Percentiles rank a stretch among this genome's conserved stretches.
Evolutionary conservation across 2,888 invertebrate genomes (phyloP).

Genomic region (Scaptomyza reducta): DNA sequence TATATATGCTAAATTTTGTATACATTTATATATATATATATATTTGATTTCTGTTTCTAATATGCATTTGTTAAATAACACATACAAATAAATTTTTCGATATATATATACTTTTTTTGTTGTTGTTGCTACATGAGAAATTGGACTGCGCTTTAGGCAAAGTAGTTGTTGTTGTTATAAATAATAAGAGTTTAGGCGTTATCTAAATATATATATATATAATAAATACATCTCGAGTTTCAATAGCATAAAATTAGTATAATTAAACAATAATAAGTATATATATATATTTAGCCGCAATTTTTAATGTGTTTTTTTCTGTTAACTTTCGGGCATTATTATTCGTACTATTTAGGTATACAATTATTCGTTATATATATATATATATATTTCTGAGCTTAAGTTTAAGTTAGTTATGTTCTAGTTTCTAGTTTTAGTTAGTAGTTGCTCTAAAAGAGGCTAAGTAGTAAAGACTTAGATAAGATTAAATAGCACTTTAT

Average conservation of each 20-base stretch:
- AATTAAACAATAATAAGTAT: constrained; percentile 18
- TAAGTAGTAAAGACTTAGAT: constrained; percentile 72
- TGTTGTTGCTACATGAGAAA: constrained; percentile 23
- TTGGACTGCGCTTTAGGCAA: constrained; percentile 35
- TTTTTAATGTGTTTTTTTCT: constrained; percentile 1
- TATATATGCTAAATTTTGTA: background rate
- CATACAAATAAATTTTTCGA: constrained; percentile 9
- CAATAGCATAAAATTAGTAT: constrained; percentile 18
- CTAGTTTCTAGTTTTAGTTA: constrained; percentile 12
- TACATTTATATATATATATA: constrained; percentile 1
- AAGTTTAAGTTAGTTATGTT: constrained; percentile 21
- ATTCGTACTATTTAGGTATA: constrained; percentile 26
- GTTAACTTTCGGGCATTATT: constrained; percentile 23
- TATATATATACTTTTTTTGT: background rate
- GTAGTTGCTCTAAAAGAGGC: constrained; percentile 56
- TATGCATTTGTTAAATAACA: too few relatives aligned
- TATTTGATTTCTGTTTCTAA: constrained; percentile 7
- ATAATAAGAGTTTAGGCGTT: constrained; percentile 60
- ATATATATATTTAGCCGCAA: constrained; percentile 37
- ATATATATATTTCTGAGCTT: constrained; percentile 22
- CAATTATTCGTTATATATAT: constrained; percentile 12
- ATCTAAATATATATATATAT: constrained; percentile 18
- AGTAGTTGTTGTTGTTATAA: constrained; percentile 50
- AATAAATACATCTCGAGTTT: constrained; percentile 71
- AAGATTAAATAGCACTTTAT: constrained; percentile 71